phyloP scores from a whole-genome alignment of 2,888 invertebrate genomes.

The Thecophora atra region DNA sequence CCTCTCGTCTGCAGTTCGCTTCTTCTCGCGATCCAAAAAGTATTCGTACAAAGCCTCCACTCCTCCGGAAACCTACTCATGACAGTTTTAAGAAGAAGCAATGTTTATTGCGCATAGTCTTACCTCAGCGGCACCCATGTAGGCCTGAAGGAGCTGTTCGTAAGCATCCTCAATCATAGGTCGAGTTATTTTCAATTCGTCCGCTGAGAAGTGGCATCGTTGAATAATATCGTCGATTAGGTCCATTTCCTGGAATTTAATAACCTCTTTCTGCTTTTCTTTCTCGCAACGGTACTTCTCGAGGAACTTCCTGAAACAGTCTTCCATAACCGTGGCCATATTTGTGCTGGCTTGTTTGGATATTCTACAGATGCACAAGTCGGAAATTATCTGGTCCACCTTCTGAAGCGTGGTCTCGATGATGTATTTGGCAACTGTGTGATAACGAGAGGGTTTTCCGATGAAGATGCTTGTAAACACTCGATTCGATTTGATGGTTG shows the following conservation, averaged over 20 bases:
- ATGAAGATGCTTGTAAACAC: no score
- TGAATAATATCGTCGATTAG: slow-evolving; percentile 58
- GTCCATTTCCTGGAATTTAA: slow-evolving; percentile 55
- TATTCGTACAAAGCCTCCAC: slow-evolving; percentile 58
- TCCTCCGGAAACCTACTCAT: slow-evolving; percentile 51
- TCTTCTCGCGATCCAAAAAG: slow-evolving; percentile 55
- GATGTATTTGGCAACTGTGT: slow-evolving; percentile 55
- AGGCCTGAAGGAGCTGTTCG: slow-evolving; percentile 59
- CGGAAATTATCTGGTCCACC: slow-evolving; percentile 59
- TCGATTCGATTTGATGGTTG: background rate
- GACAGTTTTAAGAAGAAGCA: background rate
- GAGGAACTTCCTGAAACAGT: slow-evolving; percentile 58
- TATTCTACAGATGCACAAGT: slow-evolving; percentile 58
- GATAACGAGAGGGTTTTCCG: background rate
- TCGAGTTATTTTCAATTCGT: slow-evolving; percentile 55
- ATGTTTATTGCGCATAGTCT: background rate
- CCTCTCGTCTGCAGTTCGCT: slow-evolving; percentile 47
- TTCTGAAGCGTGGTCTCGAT: slow-evolving; percentile 55
- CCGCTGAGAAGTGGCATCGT: slow-evolving; percentile 57
- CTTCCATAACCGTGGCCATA: slow-evolving; percentile 57
- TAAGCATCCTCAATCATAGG: slow-evolving; percentile 61
- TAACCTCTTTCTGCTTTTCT: slow-evolving; percentile 48
- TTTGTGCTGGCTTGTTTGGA: slow-evolving; percentile 53
- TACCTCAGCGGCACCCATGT: slow-evolving; percentile 56
- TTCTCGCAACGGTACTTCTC: slow-evolving; percentile 54